phyloP scores from a whole-genome alignment of 2,797 vertebrate species.

The Sebastes matsubarae region DNA sequence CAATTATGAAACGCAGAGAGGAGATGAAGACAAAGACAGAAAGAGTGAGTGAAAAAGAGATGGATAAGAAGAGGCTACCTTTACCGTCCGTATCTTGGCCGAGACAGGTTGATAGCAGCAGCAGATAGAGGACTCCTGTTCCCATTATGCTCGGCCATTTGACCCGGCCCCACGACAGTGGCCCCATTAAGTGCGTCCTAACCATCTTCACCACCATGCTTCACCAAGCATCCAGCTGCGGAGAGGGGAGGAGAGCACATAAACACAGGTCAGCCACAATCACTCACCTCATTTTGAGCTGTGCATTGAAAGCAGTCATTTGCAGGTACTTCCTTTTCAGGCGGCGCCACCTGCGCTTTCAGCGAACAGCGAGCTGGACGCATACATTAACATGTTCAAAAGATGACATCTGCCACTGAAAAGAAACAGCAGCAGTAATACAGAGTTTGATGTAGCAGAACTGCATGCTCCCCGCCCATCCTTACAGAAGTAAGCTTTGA shows the following conservation, averaged over 20 bases:
- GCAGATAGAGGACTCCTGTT: slow-evolving; percentile 73
- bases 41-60: neutral
- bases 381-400: slow-evolving; percentile 1
- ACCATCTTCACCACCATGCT: slow-evolving; percentile 81
- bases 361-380: neutral
- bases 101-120: slow-evolving; percentile 72
- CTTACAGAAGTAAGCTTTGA: slow-evolving; percentile 6
- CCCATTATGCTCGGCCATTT: slow-evolving; percentile 72
- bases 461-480: neutral
- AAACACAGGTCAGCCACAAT: slow-evolving; percentile 45
- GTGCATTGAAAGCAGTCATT: neutral
- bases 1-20: neutral
- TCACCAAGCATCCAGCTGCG: slow-evolving; percentile 78
- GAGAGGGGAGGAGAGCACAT: slow-evolving; percentile 37
- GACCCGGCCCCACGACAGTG: slow-evolving; percentile 64
- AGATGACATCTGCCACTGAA: slow-evolving; percentile 15
- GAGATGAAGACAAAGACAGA: neutral
- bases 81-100: slow-evolving; percentile 84
- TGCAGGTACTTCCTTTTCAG: slow-evolving; percentile 3
- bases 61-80: neutral
- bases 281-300: neutral
- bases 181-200: slow-evolving; percentile 53
- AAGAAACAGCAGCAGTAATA: neutral
- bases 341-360: neutral
- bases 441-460: slow-evolving; percentile 25